Evolutionary conservation across 2,888 invertebrate species (phyloP).

Genomic region (Tenthredo livida): DNA sequence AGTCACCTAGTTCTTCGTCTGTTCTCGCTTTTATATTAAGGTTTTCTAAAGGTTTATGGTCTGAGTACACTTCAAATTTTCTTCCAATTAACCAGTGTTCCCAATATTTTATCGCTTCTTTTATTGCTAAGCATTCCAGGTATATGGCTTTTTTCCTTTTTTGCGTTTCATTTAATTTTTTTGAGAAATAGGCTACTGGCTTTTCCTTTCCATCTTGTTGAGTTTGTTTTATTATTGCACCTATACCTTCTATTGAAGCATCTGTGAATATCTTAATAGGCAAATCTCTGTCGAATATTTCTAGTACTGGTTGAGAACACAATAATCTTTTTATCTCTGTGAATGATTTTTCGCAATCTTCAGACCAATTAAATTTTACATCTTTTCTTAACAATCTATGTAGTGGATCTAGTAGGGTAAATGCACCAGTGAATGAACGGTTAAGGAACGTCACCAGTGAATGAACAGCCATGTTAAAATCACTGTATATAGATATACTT

Average conservation of each 20-base stretch:
- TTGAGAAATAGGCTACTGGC: too few species aligned
- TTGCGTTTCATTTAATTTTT: too few species aligned
- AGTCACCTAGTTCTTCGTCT: conserved; percentile 59
- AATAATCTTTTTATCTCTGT: conserved; percentile 55
- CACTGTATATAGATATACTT: too few species aligned
- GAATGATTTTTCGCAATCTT: conserved; percentile 55
- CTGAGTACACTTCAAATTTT: conserved; percentile 54
- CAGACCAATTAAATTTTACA: conserved; percentile 56
- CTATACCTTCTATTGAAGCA: conserved; percentile 55
- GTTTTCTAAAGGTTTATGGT: conserved; percentile 58
- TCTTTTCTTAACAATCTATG: conserved; percentile 53
- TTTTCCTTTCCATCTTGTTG: conserved; percentile 43
- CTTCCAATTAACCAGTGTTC: conserved; percentile 57
- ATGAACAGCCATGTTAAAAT: too few species aligned
- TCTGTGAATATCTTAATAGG: conserved; percentile 59
- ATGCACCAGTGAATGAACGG: too few species aligned
- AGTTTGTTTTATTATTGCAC: conserved; percentile 61
- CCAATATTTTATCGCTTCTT: conserved; percentile 58
- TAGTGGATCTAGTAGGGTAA: conserved; percentile 54
- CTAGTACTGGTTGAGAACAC: conserved; percentile 56
- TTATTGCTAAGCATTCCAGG: conserved; percentile 54
- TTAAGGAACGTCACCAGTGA: too few species aligned
- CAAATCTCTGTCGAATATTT: conserved; percentile 57
- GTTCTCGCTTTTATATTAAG: conserved; percentile 57
- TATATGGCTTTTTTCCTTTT: too few species aligned